Conservation (phyloP, 2,797 vertebrate species). For the Sebastes jordani region DNA sequence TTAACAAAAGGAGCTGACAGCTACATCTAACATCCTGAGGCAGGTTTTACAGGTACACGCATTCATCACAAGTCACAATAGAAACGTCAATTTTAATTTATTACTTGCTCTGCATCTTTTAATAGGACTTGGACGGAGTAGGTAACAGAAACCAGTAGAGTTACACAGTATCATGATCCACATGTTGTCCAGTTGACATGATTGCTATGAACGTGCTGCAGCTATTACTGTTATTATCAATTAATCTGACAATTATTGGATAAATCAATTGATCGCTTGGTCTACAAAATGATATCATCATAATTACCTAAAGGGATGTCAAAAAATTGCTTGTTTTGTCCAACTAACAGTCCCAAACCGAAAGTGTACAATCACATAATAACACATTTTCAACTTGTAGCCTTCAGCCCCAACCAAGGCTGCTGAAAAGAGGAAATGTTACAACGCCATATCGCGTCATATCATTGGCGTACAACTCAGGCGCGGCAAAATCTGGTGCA, state of each 20-base stretch:
- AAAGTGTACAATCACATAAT: neutral
- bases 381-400: no score
- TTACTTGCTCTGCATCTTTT: neutral
- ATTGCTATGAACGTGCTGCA: no score
- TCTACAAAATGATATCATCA: neutral
- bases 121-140: neutral
- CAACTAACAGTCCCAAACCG: neutral
- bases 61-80: neutral
- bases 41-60: neutral
- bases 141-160: neutral
- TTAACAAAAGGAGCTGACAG: constrained; percentile 25
- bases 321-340: neutral
- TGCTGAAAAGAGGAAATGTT: neutral
- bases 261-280: rapidly evolving
- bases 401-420: neutral
- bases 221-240: neutral
- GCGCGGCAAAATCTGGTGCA: neutral
- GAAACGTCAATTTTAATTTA: neutral
- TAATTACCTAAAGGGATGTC: neutral
- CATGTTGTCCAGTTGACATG: neutral
- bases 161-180: no score
- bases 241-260: neutral
- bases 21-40: constrained; percentile 16
- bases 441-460: no score
- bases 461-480: no score